Evolutionary conservation across 2,797 vertebrate genomes (phyloP).

Genomic region (Syngnathus acus): DNA sequence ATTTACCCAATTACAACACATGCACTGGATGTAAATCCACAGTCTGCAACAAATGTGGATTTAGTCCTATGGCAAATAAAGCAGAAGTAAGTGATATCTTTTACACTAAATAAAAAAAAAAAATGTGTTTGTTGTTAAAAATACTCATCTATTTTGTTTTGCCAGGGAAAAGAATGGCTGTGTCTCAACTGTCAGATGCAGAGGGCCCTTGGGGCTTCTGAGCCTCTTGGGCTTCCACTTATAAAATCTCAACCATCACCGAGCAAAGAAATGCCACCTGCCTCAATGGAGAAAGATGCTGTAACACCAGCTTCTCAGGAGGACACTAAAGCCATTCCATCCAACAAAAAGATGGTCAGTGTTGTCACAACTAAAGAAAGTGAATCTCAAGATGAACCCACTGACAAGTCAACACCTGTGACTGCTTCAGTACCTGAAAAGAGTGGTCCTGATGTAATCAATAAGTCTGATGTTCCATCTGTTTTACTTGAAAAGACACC

Average conservation of each 20-base stretch:
- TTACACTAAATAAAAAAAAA: background rate
- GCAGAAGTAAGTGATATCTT: conserved; percentile 70
- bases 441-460: conserved; percentile 19
- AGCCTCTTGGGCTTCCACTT: conserved; percentile 67
- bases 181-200: conserved; percentile 96
- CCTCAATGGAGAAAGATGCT: conserved; percentile 26
- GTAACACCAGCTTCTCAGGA: conserved; percentile 21
- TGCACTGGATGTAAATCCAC: conserved; percentile 83
- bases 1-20: conserved; percentile 76
- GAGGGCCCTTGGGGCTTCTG: conserved; percentile 78
- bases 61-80: conserved; percentile 81
- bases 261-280: conserved; percentile 48
- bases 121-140: background rate
- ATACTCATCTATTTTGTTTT: conserved; percentile 11
- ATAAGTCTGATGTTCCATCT: conserved; percentile 23
- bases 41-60: conserved; percentile 92
- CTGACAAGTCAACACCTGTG: conserved; percentile 27
- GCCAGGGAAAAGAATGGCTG: conserved; percentile 85
- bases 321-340: conserved; percentile 9
- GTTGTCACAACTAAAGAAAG: conserved; percentile 25
- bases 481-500: conserved; percentile 19
- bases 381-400: conserved; percentile 10
- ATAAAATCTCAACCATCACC: conserved; percentile 62
- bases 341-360: conserved; percentile 14
- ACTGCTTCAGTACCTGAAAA: conserved; percentile 32